Evolutionary conservation across 2,797 vertebrate genomes (phyloP).

Genomic region (Myotis planiceps): DNA sequence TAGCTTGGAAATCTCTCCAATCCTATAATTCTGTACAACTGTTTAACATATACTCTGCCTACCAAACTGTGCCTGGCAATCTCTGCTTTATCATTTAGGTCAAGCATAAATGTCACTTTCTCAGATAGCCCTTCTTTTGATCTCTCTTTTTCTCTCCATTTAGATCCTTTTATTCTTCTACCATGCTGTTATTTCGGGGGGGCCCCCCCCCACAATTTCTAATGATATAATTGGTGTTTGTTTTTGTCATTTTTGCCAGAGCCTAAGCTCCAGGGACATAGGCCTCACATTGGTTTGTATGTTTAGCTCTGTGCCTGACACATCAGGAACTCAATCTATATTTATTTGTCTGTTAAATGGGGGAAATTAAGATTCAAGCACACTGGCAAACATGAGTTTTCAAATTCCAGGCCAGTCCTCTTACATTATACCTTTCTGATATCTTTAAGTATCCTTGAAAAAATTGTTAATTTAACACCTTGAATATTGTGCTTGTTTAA

Average conservation of each 20-base stretch:
- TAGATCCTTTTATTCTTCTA: not conserved
- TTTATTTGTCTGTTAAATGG: not conserved
- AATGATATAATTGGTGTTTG: not conserved
- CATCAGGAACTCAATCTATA: not conserved
- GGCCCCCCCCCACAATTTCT: not conserved
- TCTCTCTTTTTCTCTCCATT: not conserved
- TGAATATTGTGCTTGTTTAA: slow-evolving; percentile 29
- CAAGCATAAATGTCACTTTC: not conserved
- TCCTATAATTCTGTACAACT: not conserved
- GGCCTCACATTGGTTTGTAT: not conserved
- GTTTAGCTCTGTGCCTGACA: not conserved
- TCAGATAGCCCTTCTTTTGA: not conserved
- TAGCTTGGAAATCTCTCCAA: not conserved
- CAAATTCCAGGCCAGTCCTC: not conserved
- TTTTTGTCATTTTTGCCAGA: not conserved
- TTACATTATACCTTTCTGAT: not conserved
- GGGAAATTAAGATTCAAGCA: not conserved
- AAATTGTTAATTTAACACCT: not conserved
- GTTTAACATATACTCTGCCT: not conserved
- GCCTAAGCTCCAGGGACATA: not conserved
- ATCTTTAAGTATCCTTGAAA: not conserved
- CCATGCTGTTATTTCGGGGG: not conserved
- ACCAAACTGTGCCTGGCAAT: not conserved
- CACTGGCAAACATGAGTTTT: not conserved
- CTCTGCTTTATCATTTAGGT: not conserved